Evolutionary conservation across 2,888 invertebrate species (phyloP).

Genomic region (Tiliacea aurago): DNA sequence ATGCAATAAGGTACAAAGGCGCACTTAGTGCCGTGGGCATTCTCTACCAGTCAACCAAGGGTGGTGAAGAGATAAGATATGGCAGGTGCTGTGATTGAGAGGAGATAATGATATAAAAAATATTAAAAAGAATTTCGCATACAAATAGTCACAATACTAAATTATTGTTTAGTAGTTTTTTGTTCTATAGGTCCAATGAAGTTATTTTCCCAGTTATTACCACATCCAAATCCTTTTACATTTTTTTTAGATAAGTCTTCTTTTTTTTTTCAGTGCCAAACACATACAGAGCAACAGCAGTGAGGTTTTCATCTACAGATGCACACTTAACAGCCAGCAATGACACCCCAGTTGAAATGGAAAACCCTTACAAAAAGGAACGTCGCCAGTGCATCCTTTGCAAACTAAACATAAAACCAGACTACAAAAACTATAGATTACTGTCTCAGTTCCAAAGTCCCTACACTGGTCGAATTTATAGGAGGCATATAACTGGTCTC

Average conservation of each 20-base stretch:
- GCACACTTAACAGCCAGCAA: conserved; percentile 61
- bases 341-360: conserved; percentile 91
- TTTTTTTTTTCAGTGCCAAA: conserved; percentile 73
- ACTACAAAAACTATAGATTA: conserved; percentile 97
- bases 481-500: conserved; percentile 97
- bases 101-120: too few species aligned
- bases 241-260: too few species aligned
- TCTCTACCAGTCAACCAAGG: too few species aligned
- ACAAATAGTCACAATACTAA: not conserved
- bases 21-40: too few species aligned
- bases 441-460: conserved; percentile 99
- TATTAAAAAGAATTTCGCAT: not conserved
- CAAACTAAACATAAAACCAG: conserved; percentile 94
- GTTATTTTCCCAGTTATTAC: not conserved
- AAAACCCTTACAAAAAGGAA: conserved; percentile 95
- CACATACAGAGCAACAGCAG: conserved; percentile 68
- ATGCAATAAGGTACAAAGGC: too few species aligned
- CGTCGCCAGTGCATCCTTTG: conserved; percentile 95
- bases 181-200: too few species aligned
- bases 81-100: too few species aligned
- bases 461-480: conserved; percentile 98
- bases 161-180: not conserved
- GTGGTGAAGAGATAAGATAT: too few species aligned
- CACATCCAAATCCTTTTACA: not conserved
- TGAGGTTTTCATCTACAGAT: conserved; percentile 72